phyloP scores from a whole-genome alignment of 2,113 vertebrate genomes.

The Paracanthobrama guichenoti region DNA sequence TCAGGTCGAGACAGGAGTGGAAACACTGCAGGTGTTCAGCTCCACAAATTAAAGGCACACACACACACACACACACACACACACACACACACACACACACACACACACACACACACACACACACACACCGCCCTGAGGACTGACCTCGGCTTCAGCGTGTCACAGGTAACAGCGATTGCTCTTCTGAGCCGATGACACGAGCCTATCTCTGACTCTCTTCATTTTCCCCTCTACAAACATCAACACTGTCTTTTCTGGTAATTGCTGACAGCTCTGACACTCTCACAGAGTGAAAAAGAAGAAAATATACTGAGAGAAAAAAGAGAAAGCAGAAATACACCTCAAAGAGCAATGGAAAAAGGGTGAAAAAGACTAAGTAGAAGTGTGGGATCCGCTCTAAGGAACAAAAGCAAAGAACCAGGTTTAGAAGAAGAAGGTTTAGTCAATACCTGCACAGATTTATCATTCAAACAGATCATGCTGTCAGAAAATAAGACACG shows the following conservation, averaged over 20 bases:
- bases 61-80: neutral
- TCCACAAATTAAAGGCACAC: conserved; percentile 63
- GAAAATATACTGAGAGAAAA: neutral
- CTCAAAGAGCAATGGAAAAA: neutral
- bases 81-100: conserved; percentile 15
- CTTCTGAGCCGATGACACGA: neutral
- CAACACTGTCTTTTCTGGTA: conserved; percentile 7
- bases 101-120: conserved; percentile 23
- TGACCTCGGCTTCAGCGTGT: conserved; percentile 34
- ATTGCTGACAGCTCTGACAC: conserved; percentile 25
- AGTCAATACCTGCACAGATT: neutral
- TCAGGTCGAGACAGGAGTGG: conserved; percentile 58
- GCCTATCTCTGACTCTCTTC: conserved; percentile 43
- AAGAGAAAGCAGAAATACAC: conserved; percentile 3
- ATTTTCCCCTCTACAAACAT: neutral
- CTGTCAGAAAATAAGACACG: neutral
- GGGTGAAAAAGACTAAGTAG: conserved; percentile 9
- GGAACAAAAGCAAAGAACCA: conserved; percentile 12
- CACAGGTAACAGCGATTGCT: neutral
- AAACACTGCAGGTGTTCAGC: conserved; percentile 62
- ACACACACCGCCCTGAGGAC: neutral
- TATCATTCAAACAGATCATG: neutral
- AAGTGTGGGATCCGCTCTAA: neutral
- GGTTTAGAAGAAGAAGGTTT: too few relatives aligned
- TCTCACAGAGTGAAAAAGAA: conserved; percentile 31